A percentile compares a stretch with the other conserved stretches of the same genome.
These are phyloP conservation scores for Idaea biselata DNA, from an alignment of 2,888 invertebrate species.

Conservation along the genomic window DNA sequence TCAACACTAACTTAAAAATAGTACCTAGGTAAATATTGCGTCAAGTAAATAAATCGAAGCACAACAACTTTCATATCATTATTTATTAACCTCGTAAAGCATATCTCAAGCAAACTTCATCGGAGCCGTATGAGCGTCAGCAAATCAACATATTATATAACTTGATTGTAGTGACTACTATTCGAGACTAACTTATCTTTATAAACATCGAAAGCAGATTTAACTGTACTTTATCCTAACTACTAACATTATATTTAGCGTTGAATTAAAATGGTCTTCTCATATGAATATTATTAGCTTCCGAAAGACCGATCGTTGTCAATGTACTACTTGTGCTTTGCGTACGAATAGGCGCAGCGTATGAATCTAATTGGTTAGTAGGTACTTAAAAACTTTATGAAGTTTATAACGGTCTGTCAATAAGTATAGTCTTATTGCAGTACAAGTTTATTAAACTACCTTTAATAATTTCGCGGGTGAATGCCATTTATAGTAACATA, in stretches of 20 bases:
- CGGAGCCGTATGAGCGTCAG: neutral
- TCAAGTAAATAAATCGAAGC: too few relatives aligned
- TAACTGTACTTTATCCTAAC: slow-evolving; percentile 28
- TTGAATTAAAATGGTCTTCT: neutral
- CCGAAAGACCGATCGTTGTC: neutral
- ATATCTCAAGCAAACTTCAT: neutral
- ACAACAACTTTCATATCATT: neutral
- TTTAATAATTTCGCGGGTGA: neutral
- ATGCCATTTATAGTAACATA: neutral
- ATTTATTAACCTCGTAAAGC: neutral
- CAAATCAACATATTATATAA: neutral
- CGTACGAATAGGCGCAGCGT: too few relatives aligned
- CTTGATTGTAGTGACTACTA: neutral
- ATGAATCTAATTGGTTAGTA: too few relatives aligned
- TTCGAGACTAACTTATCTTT: slow-evolving; percentile 16
- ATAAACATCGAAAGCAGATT: slow-evolving; percentile 38
- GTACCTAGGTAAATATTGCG: too few relatives aligned
- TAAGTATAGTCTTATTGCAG: neutral
- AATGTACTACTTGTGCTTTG: too few relatives aligned
- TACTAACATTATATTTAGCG: neutral
- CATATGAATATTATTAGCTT: neutral
- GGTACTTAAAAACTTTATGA: too few relatives aligned
- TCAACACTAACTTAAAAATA: too few relatives aligned
- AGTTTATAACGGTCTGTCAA: neutral
- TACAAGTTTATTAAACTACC: neutral